These are phyloP conservation scores for Callimorpha dominula DNA, from an alignment of 2,888 invertebrate genomes.

Conservation along the genomic window DNA sequence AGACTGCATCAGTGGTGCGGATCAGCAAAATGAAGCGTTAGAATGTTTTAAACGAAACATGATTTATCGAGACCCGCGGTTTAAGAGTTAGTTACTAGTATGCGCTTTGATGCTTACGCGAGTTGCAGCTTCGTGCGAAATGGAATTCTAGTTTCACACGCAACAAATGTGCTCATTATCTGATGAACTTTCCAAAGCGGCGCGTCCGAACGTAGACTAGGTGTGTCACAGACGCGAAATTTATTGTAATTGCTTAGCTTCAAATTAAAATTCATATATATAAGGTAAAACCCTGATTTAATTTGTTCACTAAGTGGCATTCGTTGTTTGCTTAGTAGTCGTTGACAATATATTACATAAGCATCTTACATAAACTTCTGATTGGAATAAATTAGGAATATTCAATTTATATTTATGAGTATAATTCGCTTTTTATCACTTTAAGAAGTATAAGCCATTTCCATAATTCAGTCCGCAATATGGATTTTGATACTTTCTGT, in stretches of 20 bases:
- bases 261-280: conserved; percentile 32
- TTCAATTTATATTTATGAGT: no score
- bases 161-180: conserved; percentile 85
- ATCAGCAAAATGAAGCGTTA: conserved; percentile 79
- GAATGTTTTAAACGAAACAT: conserved; percentile 69
- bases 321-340: conserved; percentile 15
- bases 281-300: conserved; percentile 7
- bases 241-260: conserved; percentile 24
- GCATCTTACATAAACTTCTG: not conserved
- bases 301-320: conserved; percentile 18
- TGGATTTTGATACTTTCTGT: no score
- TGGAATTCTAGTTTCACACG: conserved; percentile 86
- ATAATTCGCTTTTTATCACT: no score
- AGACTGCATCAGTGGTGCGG: conserved; percentile 70
- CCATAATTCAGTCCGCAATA: no score
- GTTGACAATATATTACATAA: conserved; percentile 12
- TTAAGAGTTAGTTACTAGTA: conserved; percentile 61
- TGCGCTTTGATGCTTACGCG: conserved; percentile 79
- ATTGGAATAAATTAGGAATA: conserved; percentile 5
- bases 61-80: conserved; percentile 71
- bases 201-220: conserved; percentile 58
- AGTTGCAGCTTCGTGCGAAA: conserved; percentile 79
- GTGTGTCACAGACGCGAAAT: conserved; percentile 38
- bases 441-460: no score
- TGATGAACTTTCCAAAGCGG: conserved; percentile 81